These are phyloP conservation scores for Oscheius sp. DNA, from an alignment of 1,140 invertebrate species.

Conservation along the genomic window DNA sequence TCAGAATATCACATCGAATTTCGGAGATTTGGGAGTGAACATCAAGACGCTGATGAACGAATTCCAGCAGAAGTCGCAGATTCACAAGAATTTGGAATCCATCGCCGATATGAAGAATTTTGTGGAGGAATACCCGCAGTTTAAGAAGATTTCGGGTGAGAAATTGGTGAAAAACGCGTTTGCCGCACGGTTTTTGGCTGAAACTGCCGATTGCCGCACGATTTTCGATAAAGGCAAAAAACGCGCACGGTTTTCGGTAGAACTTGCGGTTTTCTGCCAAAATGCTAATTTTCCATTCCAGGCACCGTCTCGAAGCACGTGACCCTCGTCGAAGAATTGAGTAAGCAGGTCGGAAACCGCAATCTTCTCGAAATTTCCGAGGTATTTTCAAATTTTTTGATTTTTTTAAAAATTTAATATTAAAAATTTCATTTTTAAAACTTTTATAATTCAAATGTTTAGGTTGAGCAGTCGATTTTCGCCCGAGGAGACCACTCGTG, in stretches of 20 bases:
- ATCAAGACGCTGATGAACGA: slow-evolving; percentile 96
- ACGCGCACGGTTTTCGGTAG: too few relatives aligned
- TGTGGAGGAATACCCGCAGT: slow-evolving; percentile 95
- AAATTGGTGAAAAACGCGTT: too few relatives aligned
- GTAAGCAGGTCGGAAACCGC: slow-evolving; percentile 75
- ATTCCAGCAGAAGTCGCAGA: slow-evolving; percentile 91
- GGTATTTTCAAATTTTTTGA: slow-evolving; percentile 38
- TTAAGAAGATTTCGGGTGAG: slow-evolving; percentile 93
- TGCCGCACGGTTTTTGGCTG: too few relatives aligned
- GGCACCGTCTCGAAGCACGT: slow-evolving; percentile 91
- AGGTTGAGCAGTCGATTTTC: slow-evolving; percentile 87
- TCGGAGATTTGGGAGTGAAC: slow-evolving; percentile 94
- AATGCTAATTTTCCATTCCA: slow-evolving; percentile 24
- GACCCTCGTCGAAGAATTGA: slow-evolving; percentile 89
- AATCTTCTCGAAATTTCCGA: slow-evolving; percentile 88
- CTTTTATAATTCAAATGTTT: neutral
- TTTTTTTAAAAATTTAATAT: neutral
- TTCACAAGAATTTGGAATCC: slow-evolving; percentile 89
- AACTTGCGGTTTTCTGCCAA: neutral
- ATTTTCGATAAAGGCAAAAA: too few relatives aligned
- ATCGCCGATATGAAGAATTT: slow-evolving; percentile 98
- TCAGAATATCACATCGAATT: slow-evolving; percentile 90
- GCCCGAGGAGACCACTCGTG: slow-evolving; percentile 86
- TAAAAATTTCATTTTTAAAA: neutral
- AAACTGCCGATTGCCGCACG: too few relatives aligned